Conservation (phyloP, 2,113 vertebrate species). For the Baryphthengus martii region DNA sequence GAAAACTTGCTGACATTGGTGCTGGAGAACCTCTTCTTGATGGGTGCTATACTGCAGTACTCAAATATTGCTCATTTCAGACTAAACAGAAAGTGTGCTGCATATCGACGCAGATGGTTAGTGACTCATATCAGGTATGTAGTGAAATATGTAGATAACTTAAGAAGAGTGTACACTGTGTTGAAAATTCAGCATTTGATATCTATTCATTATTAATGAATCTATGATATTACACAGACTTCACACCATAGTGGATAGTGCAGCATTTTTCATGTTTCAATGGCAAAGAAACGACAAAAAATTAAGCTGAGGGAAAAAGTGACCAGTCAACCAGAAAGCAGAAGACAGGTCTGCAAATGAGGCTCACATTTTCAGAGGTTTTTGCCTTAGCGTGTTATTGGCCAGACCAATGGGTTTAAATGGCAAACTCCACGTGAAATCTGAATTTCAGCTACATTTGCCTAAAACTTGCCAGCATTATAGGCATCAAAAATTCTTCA, state of each 20-base stretch:
- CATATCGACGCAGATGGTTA: background rate
- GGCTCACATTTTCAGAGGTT: background rate
- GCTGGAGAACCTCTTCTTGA: background rate
- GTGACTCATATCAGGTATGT: background rate
- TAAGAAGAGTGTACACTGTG: background rate
- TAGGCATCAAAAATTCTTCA: background rate
- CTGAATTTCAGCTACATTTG: background rate
- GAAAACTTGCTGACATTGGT: background rate
- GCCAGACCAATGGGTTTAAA: background rate
- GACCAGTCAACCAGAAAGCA: background rate
- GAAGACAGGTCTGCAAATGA: background rate
- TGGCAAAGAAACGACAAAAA: background rate
- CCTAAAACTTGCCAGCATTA: background rate
- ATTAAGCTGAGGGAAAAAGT: background rate
- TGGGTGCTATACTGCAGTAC: background rate
- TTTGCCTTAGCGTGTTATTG: background rate
- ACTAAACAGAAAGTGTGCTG: background rate
- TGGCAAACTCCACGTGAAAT: background rate
- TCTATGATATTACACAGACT: background rate
- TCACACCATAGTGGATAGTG: background rate
- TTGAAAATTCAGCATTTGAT: background rate
- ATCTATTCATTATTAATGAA: background rate
- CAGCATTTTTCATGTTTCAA: background rate
- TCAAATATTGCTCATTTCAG: background rate
- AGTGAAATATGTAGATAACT: background rate